Evolutionary conservation across 2,888 invertebrate species (phyloP).

Genomic region (Cistogaster globosa): DNA sequence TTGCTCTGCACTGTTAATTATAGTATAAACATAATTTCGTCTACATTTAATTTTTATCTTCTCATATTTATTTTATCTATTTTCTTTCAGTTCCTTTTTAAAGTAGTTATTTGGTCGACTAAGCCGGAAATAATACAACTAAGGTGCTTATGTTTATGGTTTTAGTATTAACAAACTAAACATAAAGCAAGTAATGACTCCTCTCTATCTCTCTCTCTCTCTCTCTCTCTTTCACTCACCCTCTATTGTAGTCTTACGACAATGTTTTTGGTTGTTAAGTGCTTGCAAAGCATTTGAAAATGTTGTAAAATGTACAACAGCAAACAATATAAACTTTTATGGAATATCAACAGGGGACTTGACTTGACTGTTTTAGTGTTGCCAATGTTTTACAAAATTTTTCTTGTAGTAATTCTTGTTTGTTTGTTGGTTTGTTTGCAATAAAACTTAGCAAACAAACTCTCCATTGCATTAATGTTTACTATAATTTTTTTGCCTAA

Average conservation of each 20-base stretch:
- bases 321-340: slow-evolving; percentile 6
- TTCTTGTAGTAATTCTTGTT: slow-evolving; percentile 12
- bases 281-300: slow-evolving; percentile 29
- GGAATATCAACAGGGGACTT: slow-evolving; percentile 47
- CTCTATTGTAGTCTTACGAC: neutral
- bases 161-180: slow-evolving; percentile 2
- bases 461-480: neutral
- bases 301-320: slow-evolving; percentile 6
- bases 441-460: neutral
- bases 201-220: neutral
- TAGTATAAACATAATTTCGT: neutral
- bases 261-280: neutral
- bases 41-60: neutral
- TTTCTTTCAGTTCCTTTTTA: slow-evolving; percentile 19
- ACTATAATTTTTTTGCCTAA: slow-evolving; percentile 8
- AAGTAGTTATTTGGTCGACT: slow-evolving; percentile 35
- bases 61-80: slow-evolving; percentile 5
- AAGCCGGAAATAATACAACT: slow-evolving; percentile 49
- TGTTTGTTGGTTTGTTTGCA: slow-evolving; percentile 3
- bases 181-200: too few relatives aligned
- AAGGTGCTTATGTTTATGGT: slow-evolving; percentile 61
- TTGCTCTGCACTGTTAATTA: neutral
- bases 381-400: slow-evolving; percentile 57
- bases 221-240: neutral
- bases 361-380: slow-evolving; percentile 34